These are phyloP conservation scores for Xerus rutilus DNA, from an alignment of 2,797 vertebrate species.

Conservation along the genomic window DNA sequence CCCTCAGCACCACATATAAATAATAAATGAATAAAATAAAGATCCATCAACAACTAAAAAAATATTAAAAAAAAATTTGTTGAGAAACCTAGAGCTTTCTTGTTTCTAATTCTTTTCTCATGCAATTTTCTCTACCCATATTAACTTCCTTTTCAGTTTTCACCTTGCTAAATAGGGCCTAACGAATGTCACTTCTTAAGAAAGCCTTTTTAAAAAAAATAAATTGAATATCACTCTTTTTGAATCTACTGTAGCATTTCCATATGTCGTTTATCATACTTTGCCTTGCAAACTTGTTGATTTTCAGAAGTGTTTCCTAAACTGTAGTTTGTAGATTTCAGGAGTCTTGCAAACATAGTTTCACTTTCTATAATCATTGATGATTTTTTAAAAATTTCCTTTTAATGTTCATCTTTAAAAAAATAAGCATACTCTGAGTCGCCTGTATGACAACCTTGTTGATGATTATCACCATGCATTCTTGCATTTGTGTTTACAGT, in stretches of 20 bases:
- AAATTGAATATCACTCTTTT: constrained; percentile 51
- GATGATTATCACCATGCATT: background rate
- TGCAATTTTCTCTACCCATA: constrained; percentile 25
- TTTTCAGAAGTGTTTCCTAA: background rate
- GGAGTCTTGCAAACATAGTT: background rate
- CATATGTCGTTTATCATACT: constrained; percentile 53
- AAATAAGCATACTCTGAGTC: background rate
- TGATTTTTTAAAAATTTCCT: background rate
- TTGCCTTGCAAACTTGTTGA: constrained; percentile 46
- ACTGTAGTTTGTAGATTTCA: background rate
- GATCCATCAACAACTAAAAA: no score
- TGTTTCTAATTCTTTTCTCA: background rate
- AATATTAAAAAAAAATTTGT: background rate
- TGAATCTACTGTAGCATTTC: constrained; percentile 20
- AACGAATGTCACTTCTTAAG: constrained; percentile 48
- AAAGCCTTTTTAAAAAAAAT: background rate
- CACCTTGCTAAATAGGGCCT: constrained; percentile 5
- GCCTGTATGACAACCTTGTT: background rate
- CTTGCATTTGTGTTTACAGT: background rate
- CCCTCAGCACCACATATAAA: no score
- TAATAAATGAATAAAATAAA: no score
- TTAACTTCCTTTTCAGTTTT: constrained; percentile 42
- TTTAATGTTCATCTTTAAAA: background rate
- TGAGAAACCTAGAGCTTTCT: background rate
- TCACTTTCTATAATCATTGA: background rate